Evolutionary conservation across 2,888 invertebrate species (phyloP), one percentile per base, ranked within the genome.

Genomic region (Stomorhina lunata): DNA sequence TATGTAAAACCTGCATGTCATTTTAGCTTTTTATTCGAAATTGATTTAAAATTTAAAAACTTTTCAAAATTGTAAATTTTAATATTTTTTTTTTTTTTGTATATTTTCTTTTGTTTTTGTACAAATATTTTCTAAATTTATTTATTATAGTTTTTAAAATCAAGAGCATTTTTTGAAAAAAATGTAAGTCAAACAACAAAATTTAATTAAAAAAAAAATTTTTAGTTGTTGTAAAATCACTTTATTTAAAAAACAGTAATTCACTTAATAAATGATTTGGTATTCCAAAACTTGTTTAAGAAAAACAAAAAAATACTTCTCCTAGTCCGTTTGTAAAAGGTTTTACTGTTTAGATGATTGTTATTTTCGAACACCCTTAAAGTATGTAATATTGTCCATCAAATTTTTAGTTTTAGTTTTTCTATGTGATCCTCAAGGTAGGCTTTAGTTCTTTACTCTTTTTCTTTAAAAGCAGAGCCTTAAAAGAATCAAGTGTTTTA

Each of bases 151-250:
- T 80, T 80, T 48, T 72, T 72, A 86, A 88, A 88, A 85, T 86
- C 88, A 84, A 86, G 85, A 87, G 87, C 86, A 85, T 86, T 85
- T 86, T 85, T 86, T 84, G 86, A 86, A 83, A 85, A 84, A 86
- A 87, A 88, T 86, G 89, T 89, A 89, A 89, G 89, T 89, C 85
- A n/a, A 15, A 27, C 27, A 72, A 48, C 68, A 73, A 48, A 75
- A 75, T n/a, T n/a, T n/a, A n/a, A n/a, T n/a, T n/a, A n/a, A 4
- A 27, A 27, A 37, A 37, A 27, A 29, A 34, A 45, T 48, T 55
- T 48, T 40, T 57, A 0, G 27, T 61, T 53, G 22, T 27, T 55
- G 43, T 61, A 68, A 43, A 73, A 59, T 43, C 27, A 29, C 48
- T 0, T 50, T n/a, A n/a, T n/a, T n/a, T n/a, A n/a, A n/a, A n/a